Percentiles rank a stretch among this genome's conserved stretches.
Evolutionary conservation across 2,797 vertebrate species (phyloP).

Genomic region (Diplodus puntazzo): DNA sequence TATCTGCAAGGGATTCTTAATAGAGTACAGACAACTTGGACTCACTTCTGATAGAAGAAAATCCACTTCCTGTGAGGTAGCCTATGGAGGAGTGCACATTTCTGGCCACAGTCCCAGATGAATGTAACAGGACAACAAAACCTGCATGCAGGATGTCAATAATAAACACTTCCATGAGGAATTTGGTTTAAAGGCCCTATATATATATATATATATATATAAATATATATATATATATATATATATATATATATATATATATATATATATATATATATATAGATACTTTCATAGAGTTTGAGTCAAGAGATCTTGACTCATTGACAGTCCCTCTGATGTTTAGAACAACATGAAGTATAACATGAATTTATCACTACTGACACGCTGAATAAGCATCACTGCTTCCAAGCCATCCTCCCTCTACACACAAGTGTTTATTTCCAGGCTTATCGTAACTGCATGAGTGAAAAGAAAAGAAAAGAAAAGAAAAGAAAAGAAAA

Average conservation of each 20-base stretch:
- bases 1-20: constrained; percentile 53
- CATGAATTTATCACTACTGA: constrained; percentile 25
- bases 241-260: no score
- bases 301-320: neutral
- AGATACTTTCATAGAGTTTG: constrained; percentile 14
- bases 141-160: constrained; percentile 68
- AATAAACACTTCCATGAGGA: constrained; percentile 80
- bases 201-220: no score
- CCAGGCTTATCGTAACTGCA: constrained; percentile 34
- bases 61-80: constrained; percentile 39
- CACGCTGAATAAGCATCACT: constrained; percentile 34
- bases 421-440: constrained; percentile 30
- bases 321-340: neutral
- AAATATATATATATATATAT: no score
- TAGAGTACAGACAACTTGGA: constrained; percentile 54
- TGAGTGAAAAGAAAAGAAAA: constrained; percentile 28
- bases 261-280: no score
- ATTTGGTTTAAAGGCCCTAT: constrained; percentile 59
- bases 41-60: constrained; percentile 44
- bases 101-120: constrained; percentile 50
- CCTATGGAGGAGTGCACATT: constrained; percentile 41
- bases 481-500: constrained; percentile 22
- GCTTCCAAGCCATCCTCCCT: constrained; percentile 32
- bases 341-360: neutral
- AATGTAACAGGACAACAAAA: constrained; percentile 74